Evolutionary conservation across 2,113 vertebrate species (phyloP).

Genomic region (Cnemophilus loriae): DNA sequence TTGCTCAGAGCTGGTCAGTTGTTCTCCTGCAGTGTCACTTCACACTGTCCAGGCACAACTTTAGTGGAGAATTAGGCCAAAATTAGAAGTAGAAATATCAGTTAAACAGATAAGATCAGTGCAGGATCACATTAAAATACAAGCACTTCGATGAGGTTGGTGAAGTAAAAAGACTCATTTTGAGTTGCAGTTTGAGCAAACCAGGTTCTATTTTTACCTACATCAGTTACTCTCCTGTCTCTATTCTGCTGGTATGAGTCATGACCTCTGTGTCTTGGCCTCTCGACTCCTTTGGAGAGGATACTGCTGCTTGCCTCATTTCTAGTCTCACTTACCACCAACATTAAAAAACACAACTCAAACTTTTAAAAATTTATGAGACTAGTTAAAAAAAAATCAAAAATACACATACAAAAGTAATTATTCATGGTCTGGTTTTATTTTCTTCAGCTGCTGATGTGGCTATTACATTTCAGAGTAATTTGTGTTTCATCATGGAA

Average conservation of each 20-base stretch:
- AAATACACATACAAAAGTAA: neutral
- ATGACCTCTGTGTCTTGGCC: neutral
- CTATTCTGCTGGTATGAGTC: neutral
- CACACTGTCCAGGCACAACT: neutral
- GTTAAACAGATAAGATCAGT: neutral
- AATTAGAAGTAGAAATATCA: neutral
- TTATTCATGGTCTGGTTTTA: neutral
- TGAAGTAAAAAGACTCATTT: neutral
- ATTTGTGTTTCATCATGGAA: neutral
- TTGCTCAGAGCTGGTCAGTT: neutral
- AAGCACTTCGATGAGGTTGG: rapidly evolving
- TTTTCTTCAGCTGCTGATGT: neutral
- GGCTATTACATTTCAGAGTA: neutral
- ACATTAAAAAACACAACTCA: neutral
- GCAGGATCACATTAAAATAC: neutral
- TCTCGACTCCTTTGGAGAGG: neutral
- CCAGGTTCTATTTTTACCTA: neutral
- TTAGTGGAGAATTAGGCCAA: neutral
- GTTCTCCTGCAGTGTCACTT: neutral
- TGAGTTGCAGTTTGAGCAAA: neutral
- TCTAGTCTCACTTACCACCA: neutral
- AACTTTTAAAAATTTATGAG: neutral
- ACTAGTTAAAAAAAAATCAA: neutral
- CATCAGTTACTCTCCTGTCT: neutral
- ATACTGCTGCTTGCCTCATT: neutral